Percentiles rank a stretch among this genome's conserved stretches.
Conservation (phyloP, 2,113 vertebrate genomes). For the Heterotilapia buettikoferi region DNA sequence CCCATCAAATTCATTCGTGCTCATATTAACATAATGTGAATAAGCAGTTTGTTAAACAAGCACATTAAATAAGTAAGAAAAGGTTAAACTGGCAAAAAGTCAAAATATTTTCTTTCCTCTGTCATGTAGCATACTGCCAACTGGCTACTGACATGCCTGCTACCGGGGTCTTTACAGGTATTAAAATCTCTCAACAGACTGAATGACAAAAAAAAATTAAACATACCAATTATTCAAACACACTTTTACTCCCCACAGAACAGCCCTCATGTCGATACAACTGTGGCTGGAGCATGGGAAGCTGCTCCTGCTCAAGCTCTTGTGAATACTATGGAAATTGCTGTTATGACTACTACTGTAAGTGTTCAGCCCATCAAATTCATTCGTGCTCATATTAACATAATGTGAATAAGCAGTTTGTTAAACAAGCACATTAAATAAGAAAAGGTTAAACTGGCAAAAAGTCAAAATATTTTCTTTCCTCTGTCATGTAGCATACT, state of each 20-base stretch:
- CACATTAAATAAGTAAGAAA: not conserved
- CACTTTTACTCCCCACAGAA: not conserved
- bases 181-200: not conserved
- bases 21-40: not conserved
- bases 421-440: not conserved
- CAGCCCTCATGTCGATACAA: constrained; percentile 25
- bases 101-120: not conserved
- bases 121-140: not conserved
- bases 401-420: not conserved
- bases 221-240: not conserved
- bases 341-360: constrained; percentile 46
- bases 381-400: not conserved
- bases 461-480: not conserved
- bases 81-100: not conserved
- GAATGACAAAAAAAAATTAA: not conserved
- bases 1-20: not conserved
- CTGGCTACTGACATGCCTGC: accelerated
- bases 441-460: not conserved
- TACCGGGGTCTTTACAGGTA: not conserved
- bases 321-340: constrained; percentile 53
- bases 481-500: not conserved
- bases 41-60: not conserved
- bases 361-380: not conserved
- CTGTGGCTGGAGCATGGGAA: not conserved
- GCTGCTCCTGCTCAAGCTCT: constrained; percentile 50